Conservation (phyloP, 1,140 invertebrate species). For the Venturia canescens region DNA sequence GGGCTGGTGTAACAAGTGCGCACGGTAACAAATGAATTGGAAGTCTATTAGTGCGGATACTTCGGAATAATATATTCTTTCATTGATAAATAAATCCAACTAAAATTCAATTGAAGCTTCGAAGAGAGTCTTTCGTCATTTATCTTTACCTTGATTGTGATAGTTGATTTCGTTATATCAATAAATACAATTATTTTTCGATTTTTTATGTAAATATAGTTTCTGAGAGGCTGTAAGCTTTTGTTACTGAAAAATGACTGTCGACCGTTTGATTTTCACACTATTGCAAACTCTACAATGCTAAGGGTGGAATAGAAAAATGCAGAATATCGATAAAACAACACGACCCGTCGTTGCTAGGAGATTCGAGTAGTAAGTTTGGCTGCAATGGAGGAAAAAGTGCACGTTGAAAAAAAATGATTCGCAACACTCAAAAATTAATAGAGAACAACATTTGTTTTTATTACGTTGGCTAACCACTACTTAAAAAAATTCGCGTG, state of each 20-base stretch:
- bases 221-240: too few relatives aligned
- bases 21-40: neutral
- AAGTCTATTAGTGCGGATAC: neutral
- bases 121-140: too few relatives aligned
- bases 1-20: neutral
- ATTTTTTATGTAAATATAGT: too few relatives aligned
- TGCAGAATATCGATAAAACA: constrained; percentile 44
- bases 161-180: too few relatives aligned
- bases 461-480: constrained; percentile 16
- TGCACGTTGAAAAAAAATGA: neutral
- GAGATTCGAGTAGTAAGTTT: neutral
- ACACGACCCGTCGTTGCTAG: neutral
- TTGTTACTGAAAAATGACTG: too few relatives aligned
- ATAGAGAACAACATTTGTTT: constrained; percentile 23
- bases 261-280: too few relatives aligned
- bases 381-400: neutral
- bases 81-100: too few relatives aligned
- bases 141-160: too few relatives aligned
- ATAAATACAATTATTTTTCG: too few relatives aligned
- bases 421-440: neutral
- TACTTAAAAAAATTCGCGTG: constrained; percentile 22
- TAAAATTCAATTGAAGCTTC: too few relatives aligned
- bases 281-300: too few relatives aligned
- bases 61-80: too few relatives aligned
- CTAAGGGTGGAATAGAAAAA: neutral